phyloP scores from a whole-genome alignment of 2,113 vertebrate genomes.

The Sminthopsis crassicaudata region DNA sequence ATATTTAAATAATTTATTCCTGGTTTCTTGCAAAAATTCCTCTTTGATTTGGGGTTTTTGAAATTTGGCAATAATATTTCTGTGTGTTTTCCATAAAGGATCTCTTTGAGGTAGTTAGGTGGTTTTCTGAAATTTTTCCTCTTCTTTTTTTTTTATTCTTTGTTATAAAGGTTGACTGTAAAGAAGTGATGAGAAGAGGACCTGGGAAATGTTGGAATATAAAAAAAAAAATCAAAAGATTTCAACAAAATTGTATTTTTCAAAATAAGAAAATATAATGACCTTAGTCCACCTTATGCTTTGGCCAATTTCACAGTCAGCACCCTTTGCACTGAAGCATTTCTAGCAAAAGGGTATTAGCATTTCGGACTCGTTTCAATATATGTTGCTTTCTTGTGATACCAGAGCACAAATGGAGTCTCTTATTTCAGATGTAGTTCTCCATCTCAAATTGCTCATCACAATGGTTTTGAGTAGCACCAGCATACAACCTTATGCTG shows the following conservation, averaged over 20 bases:
- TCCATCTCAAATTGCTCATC: not conserved
- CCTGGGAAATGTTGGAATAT: not conserved
- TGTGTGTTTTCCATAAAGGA: too few relatives aligned
- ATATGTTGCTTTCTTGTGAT: not conserved
- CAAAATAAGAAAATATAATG: not conserved
- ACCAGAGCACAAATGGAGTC: not conserved
- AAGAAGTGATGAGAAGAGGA: not conserved
- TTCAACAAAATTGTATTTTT: not conserved
- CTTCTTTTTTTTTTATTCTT: not conserved
- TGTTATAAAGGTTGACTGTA: not conserved
- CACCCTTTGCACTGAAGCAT: not conserved
- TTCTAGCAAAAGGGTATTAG: not conserved
- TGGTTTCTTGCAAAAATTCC: too few relatives aligned
- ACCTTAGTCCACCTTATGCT: not conserved
- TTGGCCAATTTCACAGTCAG: not conserved
- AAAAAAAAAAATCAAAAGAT: not conserved
- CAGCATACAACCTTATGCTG: not conserved
- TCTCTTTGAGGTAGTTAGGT: too few relatives aligned
- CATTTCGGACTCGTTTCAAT: not conserved
- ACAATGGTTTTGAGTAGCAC: not conserved
- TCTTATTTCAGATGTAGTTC: not conserved
- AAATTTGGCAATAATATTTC: too few relatives aligned
- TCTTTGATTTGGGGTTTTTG: too few relatives aligned
- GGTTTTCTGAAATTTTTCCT: not conserved
- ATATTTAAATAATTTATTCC: too few relatives aligned